These are phyloP conservation scores for Acipenser ruthenus DNA, from an alignment of 2,797 vertebrate species.

Conservation along the genomic window DNA sequence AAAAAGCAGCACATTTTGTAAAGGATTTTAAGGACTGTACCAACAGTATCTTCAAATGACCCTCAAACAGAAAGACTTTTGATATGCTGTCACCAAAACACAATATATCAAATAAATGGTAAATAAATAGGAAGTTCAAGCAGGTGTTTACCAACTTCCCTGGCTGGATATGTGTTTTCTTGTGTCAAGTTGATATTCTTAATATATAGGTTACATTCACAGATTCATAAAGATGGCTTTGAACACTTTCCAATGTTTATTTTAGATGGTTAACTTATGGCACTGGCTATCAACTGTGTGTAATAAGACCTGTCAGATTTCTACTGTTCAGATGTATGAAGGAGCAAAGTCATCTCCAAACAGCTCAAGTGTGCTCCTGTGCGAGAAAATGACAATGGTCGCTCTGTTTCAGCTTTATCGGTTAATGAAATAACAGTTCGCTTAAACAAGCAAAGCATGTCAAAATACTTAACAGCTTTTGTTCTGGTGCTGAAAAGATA, in stretches of 20 bases:
- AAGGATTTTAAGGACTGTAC: too few species aligned
- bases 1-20: too few species aligned
- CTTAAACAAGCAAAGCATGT: neutral
- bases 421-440: neutral
- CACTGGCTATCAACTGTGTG: neutral
- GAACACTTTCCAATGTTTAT: neutral
- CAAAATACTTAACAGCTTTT: neutral
- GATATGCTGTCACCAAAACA: too few species aligned
- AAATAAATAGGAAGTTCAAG: too few species aligned
- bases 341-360: neutral
- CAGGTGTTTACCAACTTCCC: too few species aligned
- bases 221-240: too few species aligned
- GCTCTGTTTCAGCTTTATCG: neutral
- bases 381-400: neutral
- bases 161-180: too few species aligned
- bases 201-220: too few species aligned
- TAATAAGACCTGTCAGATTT: neutral
- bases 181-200: too few species aligned
- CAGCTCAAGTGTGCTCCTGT: neutral
- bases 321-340: neutral
- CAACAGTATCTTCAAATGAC: too few species aligned
- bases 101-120: too few species aligned
- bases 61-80: too few species aligned
- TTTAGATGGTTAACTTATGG: neutral
- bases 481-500: neutral